phyloP scores from a whole-genome alignment of 1,140 invertebrate species.

The Drosophila carrolli region DNA sequence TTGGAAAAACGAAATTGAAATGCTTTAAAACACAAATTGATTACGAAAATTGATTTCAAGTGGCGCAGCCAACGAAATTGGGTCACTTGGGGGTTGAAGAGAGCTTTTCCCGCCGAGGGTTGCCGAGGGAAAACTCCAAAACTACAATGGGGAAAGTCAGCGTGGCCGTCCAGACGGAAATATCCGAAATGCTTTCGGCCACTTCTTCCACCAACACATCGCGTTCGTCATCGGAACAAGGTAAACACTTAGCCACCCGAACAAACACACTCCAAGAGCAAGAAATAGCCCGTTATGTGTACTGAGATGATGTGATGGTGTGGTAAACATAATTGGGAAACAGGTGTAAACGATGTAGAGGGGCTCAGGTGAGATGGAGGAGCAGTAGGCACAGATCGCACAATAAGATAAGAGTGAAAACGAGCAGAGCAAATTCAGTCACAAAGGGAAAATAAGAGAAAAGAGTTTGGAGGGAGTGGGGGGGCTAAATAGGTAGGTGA shows the following conservation, averaged over 20 bases:
- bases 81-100: slow-evolving; percentile 52
- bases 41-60: slow-evolving; percentile 76
- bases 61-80: slow-evolving; percentile 56
- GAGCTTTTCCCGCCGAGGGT: slow-evolving; percentile 13
- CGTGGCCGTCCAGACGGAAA: slow-evolving; percentile 81
- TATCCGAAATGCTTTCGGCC: slow-evolving; percentile 75
- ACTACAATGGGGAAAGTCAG: slow-evolving; percentile 63
- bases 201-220: slow-evolving; percentile 71
- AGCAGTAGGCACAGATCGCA: slow-evolving; percentile 29
- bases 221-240: slow-evolving; percentile 78
- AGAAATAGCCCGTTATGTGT: slow-evolving; percentile 16
- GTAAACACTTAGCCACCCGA: slow-evolving; percentile 60
- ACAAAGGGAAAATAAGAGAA: slow-evolving; percentile 12
- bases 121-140: slow-evolving; percentile 15
- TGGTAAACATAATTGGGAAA: slow-evolving; percentile 66
- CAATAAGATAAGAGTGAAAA: slow-evolving; percentile 41
- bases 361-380: neutral
- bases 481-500: slow-evolving; percentile 3
- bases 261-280: slow-evolving; percentile 14
- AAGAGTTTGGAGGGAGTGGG: neutral
- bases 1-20: slow-evolving; percentile 58
- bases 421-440: slow-evolving; percentile 32
- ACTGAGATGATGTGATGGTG: slow-evolving; percentile 44
- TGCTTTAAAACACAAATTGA: slow-evolving; percentile 67
- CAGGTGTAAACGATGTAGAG: slow-evolving; percentile 60